These are phyloP conservation scores for mouse (Mus musculus) DNA, from an alignment of 2,113 vertebrate genomes.

Conservation along the genomic window DNA sequence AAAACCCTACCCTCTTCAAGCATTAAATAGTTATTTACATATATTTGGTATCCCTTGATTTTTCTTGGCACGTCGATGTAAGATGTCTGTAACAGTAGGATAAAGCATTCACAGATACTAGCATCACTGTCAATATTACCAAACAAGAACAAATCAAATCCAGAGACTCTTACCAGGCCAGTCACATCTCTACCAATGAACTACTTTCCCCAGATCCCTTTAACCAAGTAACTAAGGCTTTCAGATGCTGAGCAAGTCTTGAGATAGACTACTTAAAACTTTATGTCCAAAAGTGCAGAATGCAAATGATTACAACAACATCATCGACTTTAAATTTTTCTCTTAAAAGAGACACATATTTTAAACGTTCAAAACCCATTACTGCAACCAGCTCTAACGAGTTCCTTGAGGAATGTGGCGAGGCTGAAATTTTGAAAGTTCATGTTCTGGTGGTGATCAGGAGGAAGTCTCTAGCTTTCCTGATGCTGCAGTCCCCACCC, in stretches of 20 bases:
- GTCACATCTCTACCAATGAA: background rate
- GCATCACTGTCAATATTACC: conserved; percentile 15
- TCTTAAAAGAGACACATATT: conserved; percentile 34
- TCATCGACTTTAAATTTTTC: conserved; percentile 40
- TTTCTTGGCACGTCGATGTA: background rate
- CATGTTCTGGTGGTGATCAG: conserved; percentile 71
- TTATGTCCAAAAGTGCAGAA: conserved; percentile 44
- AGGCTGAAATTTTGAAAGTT: conserved; percentile 64
- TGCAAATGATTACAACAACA: conserved; percentile 41
- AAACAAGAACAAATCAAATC: background rate
- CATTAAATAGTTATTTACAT: conserved; percentile 17
- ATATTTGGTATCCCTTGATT: conserved; percentile 15
- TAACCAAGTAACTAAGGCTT: conserved; percentile 27
- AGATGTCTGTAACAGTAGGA: conserved; percentile 7
- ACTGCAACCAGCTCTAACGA: conserved; percentile 55
- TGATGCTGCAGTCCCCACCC: conserved; percentile 71
- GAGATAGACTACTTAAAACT: conserved; percentile 13
- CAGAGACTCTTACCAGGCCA: background rate
- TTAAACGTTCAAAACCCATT: conserved; percentile 51
- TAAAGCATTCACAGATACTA: conserved; percentile 52
- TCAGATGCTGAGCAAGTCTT: conserved; percentile 49
- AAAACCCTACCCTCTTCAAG: background rate
- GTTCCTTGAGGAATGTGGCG: conserved; percentile 69
- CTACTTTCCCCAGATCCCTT: background rate
- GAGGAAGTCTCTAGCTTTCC: conserved; percentile 68